Base-by-base conservation (phyloP, 1,140 invertebrate species). In the Lepidurus arcticus region DNA sequence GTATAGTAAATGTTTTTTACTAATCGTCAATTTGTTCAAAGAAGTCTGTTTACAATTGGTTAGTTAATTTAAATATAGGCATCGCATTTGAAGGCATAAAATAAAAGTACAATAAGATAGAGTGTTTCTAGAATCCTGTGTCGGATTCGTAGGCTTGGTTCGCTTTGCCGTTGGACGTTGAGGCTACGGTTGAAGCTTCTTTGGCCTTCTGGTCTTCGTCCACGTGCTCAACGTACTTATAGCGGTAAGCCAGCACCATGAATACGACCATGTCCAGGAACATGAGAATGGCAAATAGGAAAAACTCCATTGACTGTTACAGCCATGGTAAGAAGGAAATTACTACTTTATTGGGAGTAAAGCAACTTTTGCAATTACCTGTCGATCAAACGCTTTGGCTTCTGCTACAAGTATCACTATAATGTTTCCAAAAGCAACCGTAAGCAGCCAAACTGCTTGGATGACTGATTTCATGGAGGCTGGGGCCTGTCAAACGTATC, bases 391-490 rank as follows among this genome's bases (percentile, higher is more conserved):
- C 34, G 88, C 83, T 26, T 86, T 86, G 7, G 88, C 85, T 84
- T 93, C 91, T 8, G 95, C 91, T 45, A 98, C 88, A 34, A 98
- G 89, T 2, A 98, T 91, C 8, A 95, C 93, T 76, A 98, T 90
- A 7, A 97, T 84, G 85, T 98, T 97, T 26, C 97, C 97, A 82
- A 96, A 88, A 0, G 96, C 94, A 8, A 93, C 92, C 0, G 95
- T 96, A 0, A 98, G 83, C 42, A 97, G 86, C 93, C 95, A 98
- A 2, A 90, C 89, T 7, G 96, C 94, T 83, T 94, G 92, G 42
- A 99, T 84, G 0, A 98, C 89, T 0, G 95, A 94, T 83, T 96
- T 98, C 95, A 98, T 97, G 79, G 90, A 92, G n/a, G 86, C 84
- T 0, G 96, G 96, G 0, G 95, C 92, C 88, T 97, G 90, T 8